Conservation (phyloP, 2,888 invertebrate genomes). For the Pecten maximus region DNA sequence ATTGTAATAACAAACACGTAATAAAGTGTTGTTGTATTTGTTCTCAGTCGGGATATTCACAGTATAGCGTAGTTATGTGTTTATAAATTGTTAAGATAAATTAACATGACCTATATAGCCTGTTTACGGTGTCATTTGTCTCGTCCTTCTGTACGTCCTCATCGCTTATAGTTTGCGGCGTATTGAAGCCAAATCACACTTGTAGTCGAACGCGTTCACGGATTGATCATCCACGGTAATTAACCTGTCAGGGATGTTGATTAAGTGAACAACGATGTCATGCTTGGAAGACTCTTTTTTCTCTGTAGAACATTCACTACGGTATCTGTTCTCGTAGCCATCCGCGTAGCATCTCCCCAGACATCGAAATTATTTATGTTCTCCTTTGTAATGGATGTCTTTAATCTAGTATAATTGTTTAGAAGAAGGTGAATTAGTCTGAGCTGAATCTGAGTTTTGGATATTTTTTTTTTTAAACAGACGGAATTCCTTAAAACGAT, state of each 20-base stretch:
- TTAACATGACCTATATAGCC: neutral
- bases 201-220: neutral
- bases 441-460: too few species aligned
- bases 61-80: too few species aligned
- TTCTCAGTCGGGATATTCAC: too few species aligned
- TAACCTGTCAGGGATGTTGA: neutral
- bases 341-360: neutral
- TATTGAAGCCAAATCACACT: neutral
- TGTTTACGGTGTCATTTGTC: neutral
- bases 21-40: too few species aligned
- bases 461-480: too few species aligned
- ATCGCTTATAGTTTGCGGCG: constrained; percentile 3
- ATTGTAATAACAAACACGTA: too few species aligned
- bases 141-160: neutral
- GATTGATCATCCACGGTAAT: constrained; percentile 7
- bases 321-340: neutral
- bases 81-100: neutral
- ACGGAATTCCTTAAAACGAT: too few species aligned
- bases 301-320: neutral
- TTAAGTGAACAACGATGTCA: neutral
- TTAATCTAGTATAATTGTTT: too few species aligned
- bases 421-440: too few species aligned
- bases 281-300: neutral
- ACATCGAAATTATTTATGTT: neutral
- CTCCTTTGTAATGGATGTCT: too few species aligned